Evolutionary conservation across 2,113 vertebrate species (phyloP), one percentile per base, ranked within the genome.

Genomic region (Cairina moschata): DNA sequence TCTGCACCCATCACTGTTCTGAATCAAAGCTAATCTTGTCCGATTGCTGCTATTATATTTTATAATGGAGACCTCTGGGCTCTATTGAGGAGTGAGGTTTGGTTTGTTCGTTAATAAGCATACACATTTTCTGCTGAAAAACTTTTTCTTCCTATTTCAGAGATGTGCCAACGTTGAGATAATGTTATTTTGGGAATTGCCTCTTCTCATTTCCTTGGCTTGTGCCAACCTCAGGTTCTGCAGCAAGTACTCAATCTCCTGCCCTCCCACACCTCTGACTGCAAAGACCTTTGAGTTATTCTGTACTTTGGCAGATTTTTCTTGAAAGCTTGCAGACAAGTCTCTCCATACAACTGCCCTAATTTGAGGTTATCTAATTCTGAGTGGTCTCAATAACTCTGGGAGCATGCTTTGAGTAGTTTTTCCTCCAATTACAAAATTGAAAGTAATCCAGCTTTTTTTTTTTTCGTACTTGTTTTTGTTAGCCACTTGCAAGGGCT

Each of bases 1-100:
- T 15, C 83, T 59, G 34, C 17, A 52, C 3, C 6, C 40, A 52
- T 74, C 0, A 0, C 46, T 29, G 8, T 44, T 63, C 63, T 71
- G 79, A 91, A 77, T 34, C 55, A 71, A 67, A 95, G 48, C 4
- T 59, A 13, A 88, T 90, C 83, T 89, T 40, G 60, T 56, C 13
- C 81, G 32, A 77, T 71, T 88, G 48, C 48, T 86, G 65, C 56
- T 83, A 52, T 83, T 80, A 16, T 6, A 11, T 20, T 83, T 58
- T 63, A 20, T 32, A 78, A 8, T 9, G 63, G 55, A 91, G 29
- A 81, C 31, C 32, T 88, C 52, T 34, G 16, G 20, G 38, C n/a
- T 92, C 66, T 88, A 5, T 11, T 59, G 69, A 75, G 72, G 56
- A 75, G 46, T 42, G 22, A 73, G 73, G 21, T 15, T 72, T 69